Evolutionary conservation across 1,140 invertebrate species (phyloP), one percentile per base, ranked within the genome.

Genomic region (Drosophila paulistorum): DNA sequence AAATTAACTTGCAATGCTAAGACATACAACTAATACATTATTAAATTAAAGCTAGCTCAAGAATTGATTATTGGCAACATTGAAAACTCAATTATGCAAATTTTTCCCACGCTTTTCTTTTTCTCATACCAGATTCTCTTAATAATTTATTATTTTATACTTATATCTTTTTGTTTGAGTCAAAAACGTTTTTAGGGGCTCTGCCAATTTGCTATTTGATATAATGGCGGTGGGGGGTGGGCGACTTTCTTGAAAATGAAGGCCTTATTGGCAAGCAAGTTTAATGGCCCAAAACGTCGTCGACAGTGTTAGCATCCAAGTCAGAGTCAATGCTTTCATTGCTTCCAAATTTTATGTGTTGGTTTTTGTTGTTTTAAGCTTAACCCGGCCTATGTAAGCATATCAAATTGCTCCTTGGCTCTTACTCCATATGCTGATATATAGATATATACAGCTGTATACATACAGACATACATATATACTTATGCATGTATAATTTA

Each of bases 21-120:
- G 20, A 23, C 17, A 4, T 11, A 23, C 17, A 51, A 51, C 17
- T 23, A 33, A 57, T 13, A 57, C 26, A 57, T 30, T 13, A 55
- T 30, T 23, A 55, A 57, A 57, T 13, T 6, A 57, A 33, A 57
- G 17, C 54, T 11, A 30, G 26, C 33, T 30, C 58, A 39, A 42
- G 45, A 68, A 81, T 85, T 85, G 68, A 70, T 81, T 81, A 81
- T 71, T 80, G 74, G 17, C 45, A 10, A 51, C 1, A 20, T 9
- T 11, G 9, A 51, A 23, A 51, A 51, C 20, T 10, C 9, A 23
- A 51, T 23, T 23, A 23, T 45, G 42, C 14, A 17, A 48, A 17
- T 48, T 17, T 48, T 48, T 5, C n/a, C 5, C n/a, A 51, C 10
- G 17, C 14, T 23, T 23, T 20, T 20, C 3, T 5, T 11, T 5